Percentiles rank a stretch among this genome's conserved stretches.
Conservation (phyloP, 2,797 vertebrate genomes). For the Catostomus latipinnis region DNA sequence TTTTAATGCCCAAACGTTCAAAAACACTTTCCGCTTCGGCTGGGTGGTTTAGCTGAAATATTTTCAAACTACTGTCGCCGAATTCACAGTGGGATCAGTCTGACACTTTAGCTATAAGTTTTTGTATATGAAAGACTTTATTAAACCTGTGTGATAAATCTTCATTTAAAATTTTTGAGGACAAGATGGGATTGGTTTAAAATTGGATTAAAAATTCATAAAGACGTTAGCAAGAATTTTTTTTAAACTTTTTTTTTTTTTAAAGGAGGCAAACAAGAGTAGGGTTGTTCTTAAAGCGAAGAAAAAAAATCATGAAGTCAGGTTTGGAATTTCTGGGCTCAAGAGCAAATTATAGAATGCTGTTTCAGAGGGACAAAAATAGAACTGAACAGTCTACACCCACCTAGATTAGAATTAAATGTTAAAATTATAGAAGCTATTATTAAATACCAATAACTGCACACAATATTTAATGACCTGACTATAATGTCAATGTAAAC, state of each 20-base stretch:
- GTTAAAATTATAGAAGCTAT: not conserved
- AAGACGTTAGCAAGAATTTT: slow-evolving; percentile 58
- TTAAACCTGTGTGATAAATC: slow-evolving; percentile 13
- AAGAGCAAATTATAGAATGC: slow-evolving; percentile 31
- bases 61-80: too few relatives aligned
- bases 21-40: too few relatives aligned
- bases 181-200: not conserved
- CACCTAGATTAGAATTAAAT: slow-evolving; percentile 9
- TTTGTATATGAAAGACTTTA: slow-evolving; percentile 31
- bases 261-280: slow-evolving; percentile 64
- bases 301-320: slow-evolving; percentile 53
- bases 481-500: too few relatives aligned
- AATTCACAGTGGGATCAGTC: too few relatives aligned
- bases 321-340: slow-evolving; percentile 42
- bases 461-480: not conserved
- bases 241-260: too few relatives aligned
- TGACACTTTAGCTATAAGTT: too few relatives aligned
- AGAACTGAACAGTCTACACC: slow-evolving; percentile 18
- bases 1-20: too few relatives aligned
- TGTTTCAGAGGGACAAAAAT: slow-evolving; percentile 43
- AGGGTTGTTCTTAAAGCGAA: slow-evolving; percentile 63
- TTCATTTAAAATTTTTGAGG: not conserved
- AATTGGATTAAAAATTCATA: not conserved
- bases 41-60: too few relatives aligned
- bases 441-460: not conserved